These are phyloP conservation scores for Ginglymostoma cirratum DNA, from an alignment of 2,113 vertebrate species.

Conservation along the genomic window DNA sequence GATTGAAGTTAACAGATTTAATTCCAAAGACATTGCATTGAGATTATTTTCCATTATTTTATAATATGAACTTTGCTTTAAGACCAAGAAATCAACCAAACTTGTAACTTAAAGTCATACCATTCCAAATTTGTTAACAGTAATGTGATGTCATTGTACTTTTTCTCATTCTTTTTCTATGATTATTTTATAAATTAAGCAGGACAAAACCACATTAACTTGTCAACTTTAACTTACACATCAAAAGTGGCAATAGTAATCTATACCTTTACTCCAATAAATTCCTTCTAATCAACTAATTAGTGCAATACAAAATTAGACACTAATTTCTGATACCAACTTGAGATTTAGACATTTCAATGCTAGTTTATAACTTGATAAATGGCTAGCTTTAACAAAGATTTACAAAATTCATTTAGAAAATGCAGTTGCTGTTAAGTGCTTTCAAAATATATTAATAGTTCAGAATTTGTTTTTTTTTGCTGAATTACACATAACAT, in stretches of 20 bases:
- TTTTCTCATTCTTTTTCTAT: background rate
- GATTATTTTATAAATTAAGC: background rate
- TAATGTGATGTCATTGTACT: background rate
- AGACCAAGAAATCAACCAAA: background rate
- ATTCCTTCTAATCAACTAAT: background rate
- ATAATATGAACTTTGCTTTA: background rate
- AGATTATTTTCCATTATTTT: background rate
- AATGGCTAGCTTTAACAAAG: background rate
- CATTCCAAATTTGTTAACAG: background rate
- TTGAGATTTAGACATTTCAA: background rate
- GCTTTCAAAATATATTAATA: background rate
- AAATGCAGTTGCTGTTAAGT: background rate
- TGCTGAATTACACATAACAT: constrained; percentile 59
- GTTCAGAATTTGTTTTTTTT: constrained; percentile 45
- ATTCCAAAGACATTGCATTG: background rate
- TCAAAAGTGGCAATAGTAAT: background rate
- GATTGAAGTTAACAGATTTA: no score
- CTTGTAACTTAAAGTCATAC: background rate
- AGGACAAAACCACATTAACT: background rate
- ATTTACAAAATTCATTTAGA: background rate
- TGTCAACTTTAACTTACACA: background rate
- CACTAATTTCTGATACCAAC: background rate
- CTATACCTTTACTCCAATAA: background rate
- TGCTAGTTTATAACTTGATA: background rate
- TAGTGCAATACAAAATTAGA: background rate